phyloP scores from a whole-genome alignment of 1,140 invertebrate genomes.

The Apis cerana region DNA sequence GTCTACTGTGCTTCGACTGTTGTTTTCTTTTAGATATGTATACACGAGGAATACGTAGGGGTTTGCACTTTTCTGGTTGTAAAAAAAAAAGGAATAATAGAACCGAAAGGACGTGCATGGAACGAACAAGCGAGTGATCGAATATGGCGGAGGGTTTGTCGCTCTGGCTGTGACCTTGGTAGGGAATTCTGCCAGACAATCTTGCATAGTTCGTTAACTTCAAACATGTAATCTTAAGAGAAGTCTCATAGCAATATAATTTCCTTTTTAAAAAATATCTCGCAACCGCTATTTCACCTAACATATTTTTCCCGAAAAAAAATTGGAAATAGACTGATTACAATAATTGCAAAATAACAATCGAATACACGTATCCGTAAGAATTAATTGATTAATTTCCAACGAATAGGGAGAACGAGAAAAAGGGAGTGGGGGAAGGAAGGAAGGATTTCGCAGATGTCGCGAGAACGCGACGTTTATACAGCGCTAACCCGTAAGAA shows the following conservation, averaged over 20 bases:
- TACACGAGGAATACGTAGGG: background rate
- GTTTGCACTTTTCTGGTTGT: background rate
- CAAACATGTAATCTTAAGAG: too few relatives aligned
- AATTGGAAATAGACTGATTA: too few relatives aligned
- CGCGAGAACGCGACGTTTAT: background rate
- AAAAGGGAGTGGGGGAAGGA: too few relatives aligned
- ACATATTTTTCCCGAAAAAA: too few relatives aligned
- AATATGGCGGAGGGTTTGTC: background rate
- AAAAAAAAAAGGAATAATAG: background rate
- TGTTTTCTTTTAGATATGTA: background rate
- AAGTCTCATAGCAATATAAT: too few relatives aligned
- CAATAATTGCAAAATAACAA: too few relatives aligned
- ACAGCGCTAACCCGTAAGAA: constrained; percentile 17
- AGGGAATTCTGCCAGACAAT: background rate
- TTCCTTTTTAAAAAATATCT: too few relatives aligned
- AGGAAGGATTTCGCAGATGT: constrained; percentile 1
- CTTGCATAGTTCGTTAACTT: too few relatives aligned
- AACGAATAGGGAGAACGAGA: too few relatives aligned
- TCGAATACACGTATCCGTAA: too few relatives aligned
- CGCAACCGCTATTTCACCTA: too few relatives aligned
- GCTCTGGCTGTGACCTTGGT: background rate
- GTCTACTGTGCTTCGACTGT: background rate
- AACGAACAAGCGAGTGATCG: background rate
- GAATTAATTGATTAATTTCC: too few relatives aligned
- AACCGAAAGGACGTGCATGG: background rate